These are phyloP conservation scores for Streblospio benedicti DNA, from an alignment of 1,140 invertebrate genomes.

Conservation along the genomic window DNA sequence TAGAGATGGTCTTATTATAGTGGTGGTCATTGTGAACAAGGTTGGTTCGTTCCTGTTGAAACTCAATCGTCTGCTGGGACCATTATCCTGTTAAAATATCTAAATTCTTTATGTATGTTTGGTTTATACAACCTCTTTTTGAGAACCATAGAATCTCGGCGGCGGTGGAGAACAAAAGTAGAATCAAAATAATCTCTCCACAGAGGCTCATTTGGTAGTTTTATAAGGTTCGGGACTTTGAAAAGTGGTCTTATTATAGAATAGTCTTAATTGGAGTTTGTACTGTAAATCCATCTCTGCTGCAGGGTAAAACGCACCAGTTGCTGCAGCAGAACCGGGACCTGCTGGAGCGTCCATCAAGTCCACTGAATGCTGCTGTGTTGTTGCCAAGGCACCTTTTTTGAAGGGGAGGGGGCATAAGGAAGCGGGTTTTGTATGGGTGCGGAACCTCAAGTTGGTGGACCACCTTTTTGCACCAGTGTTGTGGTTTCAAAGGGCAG, in stretches of 20 bases:
- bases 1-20: too few relatives aligned
- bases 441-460: too few relatives aligned
- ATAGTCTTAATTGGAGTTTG: background rate
- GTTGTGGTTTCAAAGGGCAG: too few relatives aligned
- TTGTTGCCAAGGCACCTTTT: background rate
- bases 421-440: too few relatives aligned
- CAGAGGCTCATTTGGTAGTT: background rate
- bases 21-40: too few relatives aligned
- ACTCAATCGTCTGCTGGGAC: too few relatives aligned
- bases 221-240: background rate
- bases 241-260: background rate
- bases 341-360: slow-evolving; percentile 67
- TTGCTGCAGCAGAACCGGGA: slow-evolving; percentile 88
- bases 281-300: background rate
- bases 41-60: too few relatives aligned
- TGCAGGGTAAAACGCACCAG: slow-evolving; percentile 80
- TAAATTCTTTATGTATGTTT: too few relatives aligned
- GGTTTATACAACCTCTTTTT: background rate
- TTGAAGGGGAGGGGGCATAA: background rate
- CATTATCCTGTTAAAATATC: too few relatives aligned
- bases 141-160: background rate
- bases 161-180: background rate
- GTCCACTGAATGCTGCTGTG: background rate
- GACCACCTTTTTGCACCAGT: too few relatives aligned
- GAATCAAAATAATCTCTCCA: background rate